phyloP scores from a whole-genome alignment of 2,113 vertebrate species.

The Heloderma charlesbogerti region DNA sequence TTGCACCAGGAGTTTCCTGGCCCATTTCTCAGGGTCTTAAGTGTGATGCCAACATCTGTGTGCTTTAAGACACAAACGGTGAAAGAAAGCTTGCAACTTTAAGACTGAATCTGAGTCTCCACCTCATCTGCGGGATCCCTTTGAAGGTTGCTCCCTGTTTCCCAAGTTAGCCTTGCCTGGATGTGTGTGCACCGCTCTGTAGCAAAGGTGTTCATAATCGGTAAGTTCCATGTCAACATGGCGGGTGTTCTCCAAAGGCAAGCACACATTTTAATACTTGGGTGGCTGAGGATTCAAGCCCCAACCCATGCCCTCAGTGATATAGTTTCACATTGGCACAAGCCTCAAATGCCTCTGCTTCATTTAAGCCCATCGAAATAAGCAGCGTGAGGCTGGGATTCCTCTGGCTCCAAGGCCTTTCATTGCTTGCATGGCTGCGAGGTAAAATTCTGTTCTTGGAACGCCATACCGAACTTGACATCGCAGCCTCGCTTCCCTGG shows the following conservation, averaged over 20 bases:
- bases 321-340: neutral
- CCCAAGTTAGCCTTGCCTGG: neutral
- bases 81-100: neutral
- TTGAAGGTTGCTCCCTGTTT: neutral
- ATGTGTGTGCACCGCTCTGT: no score
- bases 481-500: neutral
- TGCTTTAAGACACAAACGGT: neutral
- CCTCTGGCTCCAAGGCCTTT: neutral
- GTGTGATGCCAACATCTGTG: neutral
- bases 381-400: neutral
- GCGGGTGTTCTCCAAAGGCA: neutral
- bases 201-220: neutral
- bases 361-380: neutral
- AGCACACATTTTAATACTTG: neutral
- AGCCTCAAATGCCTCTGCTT: neutral
- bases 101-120: neutral
- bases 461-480: neutral
- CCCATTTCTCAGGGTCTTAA: neutral
- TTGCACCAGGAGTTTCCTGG: neutral
- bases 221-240: neutral
- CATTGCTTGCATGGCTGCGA: neutral
- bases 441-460: slow-evolving; percentile 4
- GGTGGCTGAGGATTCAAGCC: no score
- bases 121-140: neutral
- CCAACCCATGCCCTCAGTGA: neutral